Evolutionary conservation across 2,888 invertebrate genomes (phyloP), one percentile per base, ranked within the genome.

Genomic region (Pollenia amentaria): DNA sequence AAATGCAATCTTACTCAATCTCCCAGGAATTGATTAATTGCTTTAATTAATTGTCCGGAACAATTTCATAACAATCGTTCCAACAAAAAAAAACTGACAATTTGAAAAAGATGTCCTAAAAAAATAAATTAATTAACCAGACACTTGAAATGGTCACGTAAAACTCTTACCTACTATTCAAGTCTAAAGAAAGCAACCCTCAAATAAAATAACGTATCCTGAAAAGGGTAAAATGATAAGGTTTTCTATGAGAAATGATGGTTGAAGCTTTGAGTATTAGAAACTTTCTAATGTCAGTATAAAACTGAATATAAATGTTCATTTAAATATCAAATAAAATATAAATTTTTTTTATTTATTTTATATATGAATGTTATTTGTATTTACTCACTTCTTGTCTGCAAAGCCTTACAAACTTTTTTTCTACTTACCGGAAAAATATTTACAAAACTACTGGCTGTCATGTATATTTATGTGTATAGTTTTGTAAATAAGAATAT

Each of bases 11-110:
- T 12, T 62, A 21, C 51, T 55, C 44, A 40, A 38, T 12, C 42
- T 44, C 9, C 12, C 29, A 77, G 14, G 29, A 53, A 44, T 82
- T 70, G 88, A 84, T 87, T 88, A 89, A 91, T 91, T 92, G 89
- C 89, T 88, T 88, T 89, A 91, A 89, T 92, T 91, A 92, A 92
- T 92, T 92, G 92, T 91, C 90, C 91, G 90, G 90, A 92, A 92
- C 90, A 89, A 91, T 92, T 90, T 91, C 91, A 91, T 90, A 91
- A 91, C 90, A 91, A 90, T 89, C 89, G 88, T 64, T 48, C 1
- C 9, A 46, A 44, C 57, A 48, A 29, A 67, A 38, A 8, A 89
- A 89, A 89, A 90, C 87, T 86, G 80, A 75, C 87, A 84, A 90
- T 89, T 87, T 87, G 82, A 88, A 83, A 83, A 81, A 57, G 16